These are phyloP conservation scores for Spatulosminthurus flaviceps DNA, from an alignment of 2,888 invertebrate genomes.

Conservation along the genomic window DNA sequence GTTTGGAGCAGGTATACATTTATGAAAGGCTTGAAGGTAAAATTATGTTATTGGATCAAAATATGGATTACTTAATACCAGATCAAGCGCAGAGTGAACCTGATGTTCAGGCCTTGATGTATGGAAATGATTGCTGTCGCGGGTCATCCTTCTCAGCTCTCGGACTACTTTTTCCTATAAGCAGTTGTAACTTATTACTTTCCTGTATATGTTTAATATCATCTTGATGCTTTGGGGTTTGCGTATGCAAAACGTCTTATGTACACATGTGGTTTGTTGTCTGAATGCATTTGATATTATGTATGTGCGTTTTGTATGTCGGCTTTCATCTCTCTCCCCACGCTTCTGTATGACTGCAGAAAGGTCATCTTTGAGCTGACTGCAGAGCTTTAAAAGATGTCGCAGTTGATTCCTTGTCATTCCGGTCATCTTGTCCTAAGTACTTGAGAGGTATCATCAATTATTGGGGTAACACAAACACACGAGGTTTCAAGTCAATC, in stretches of 20 bases:
- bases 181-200: too few relatives aligned
- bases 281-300: too few relatives aligned
- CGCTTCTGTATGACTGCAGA: neutral
- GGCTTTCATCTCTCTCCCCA: slow-evolving; percentile 10
- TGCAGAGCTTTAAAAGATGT: slow-evolving; percentile 1
- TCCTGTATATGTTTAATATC: too few relatives aligned
- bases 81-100: neutral
- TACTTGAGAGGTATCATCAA: slow-evolving; percentile 7
- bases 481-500: slow-evolving; percentile 14
- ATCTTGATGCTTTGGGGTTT: too few relatives aligned
- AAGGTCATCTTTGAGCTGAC: slow-evolving; percentile 1
- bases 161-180: neutral
- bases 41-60: slow-evolving; percentile 30
- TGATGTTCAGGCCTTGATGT: neutral
- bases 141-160: neutral
- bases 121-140: neutral
- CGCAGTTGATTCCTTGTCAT: slow-evolving; percentile 18
- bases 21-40: neutral
- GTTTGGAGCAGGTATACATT: neutral
- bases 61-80: slow-evolving; percentile 22
- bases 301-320: too few relatives aligned
- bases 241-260: too few relatives aligned
- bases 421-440: neutral
- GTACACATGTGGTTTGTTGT: too few relatives aligned
- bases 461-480: slow-evolving; percentile 12